These are phyloP conservation scores for Petrophora chlorosata DNA, from an alignment of 2,888 invertebrate species.

Conservation along the genomic window DNA sequence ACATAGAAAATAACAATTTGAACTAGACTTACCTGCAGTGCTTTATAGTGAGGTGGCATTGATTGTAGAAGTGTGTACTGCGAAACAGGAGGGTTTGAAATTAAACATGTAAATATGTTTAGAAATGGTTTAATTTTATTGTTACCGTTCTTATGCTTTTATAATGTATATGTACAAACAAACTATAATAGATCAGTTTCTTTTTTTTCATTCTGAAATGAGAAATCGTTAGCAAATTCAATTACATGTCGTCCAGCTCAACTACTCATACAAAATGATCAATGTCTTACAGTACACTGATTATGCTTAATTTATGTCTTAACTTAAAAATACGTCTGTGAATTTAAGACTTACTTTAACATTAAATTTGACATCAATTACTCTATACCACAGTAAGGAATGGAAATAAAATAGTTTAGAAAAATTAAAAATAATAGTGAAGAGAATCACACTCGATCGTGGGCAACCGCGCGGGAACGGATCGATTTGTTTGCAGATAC, in stretches of 20 bases:
- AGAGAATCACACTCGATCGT: constrained; percentile 63
- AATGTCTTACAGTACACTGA: constrained; percentile 72
- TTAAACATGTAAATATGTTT: constrained; percentile 55
- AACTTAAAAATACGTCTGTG: constrained; percentile 78
- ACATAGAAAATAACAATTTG: constrained; percentile 45
- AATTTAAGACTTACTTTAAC: constrained; percentile 65
- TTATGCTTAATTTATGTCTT: constrained; percentile 74
- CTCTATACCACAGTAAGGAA: constrained; percentile 82
- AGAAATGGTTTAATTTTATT: constrained; percentile 81
- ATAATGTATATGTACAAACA: constrained; percentile 83
- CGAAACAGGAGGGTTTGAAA: neutral
- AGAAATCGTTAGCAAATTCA: constrained; percentile 75
- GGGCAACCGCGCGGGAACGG: constrained; percentile 47
- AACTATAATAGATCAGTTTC: constrained; percentile 80
- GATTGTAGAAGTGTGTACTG: too few species aligned
- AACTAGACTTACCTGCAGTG: neutral
- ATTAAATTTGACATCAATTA: constrained; percentile 75
- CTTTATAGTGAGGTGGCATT: too few species aligned
- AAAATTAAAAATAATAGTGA: constrained; percentile 64
- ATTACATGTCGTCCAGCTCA: constrained; percentile 59
- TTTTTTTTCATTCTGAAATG: constrained; percentile 69
- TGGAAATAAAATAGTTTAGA: constrained; percentile 72
- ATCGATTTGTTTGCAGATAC: constrained; percentile 51
- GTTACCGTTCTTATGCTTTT: constrained; percentile 81
- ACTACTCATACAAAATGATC: constrained; percentile 63